Conservation (phyloP, 2,888 invertebrate genomes). For the Chironomus tentans region DNA sequence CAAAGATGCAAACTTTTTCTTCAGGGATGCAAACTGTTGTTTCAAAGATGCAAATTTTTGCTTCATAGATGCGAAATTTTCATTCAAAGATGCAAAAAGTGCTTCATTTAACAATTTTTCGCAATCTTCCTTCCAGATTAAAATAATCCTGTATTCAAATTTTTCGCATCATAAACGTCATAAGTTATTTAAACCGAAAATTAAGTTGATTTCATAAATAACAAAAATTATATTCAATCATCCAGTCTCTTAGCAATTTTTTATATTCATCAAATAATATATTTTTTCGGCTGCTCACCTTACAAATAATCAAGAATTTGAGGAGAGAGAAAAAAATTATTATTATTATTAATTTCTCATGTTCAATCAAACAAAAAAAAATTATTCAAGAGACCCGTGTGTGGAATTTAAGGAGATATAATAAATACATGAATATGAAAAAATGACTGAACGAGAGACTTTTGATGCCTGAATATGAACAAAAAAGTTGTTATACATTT, state of each 20-base stretch:
- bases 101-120: too few species aligned
- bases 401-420: constrained; percentile 21
- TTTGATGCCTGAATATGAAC: background rate
- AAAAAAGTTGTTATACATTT: constrained; percentile 20
- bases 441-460: background rate
- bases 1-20: too few species aligned
- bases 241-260: background rate
- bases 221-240: too few species aligned
- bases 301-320: background rate
- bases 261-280: background rate
- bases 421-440: background rate
- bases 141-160: too few species aligned
- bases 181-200: too few species aligned
- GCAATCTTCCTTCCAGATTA: too few species aligned
- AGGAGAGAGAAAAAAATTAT: constrained; percentile 8
- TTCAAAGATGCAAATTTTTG: too few species aligned
- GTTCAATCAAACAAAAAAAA: constrained; percentile 23
- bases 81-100: too few species aligned
- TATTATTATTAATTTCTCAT: constrained; percentile 25
- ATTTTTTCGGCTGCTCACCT: background rate
- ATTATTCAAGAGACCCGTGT: background rate
- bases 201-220: too few species aligned
- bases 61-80: too few species aligned
- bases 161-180: too few species aligned
- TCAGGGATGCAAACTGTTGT: too few species aligned